These are phyloP conservation scores for Distichodus sexfasciatus DNA, from an alignment of 2,797 vertebrate species.

Conservation along the genomic window DNA sequence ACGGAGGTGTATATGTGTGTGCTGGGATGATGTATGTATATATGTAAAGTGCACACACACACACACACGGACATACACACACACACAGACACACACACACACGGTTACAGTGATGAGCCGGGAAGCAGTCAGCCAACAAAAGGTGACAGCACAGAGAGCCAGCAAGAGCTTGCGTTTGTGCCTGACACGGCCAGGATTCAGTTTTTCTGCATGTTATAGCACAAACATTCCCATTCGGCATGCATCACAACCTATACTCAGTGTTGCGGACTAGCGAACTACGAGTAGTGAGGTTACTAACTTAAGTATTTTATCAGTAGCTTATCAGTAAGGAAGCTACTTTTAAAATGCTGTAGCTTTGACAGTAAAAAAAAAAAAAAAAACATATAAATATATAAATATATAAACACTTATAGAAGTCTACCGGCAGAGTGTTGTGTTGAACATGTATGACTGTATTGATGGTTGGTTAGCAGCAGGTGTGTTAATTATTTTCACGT, in stretches of 20 bases:
- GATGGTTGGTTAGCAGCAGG: too few relatives aligned
- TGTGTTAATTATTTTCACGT: too few relatives aligned
- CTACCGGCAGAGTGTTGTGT: too few relatives aligned
- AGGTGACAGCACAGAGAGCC: conserved; percentile 66
- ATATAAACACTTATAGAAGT: too few relatives aligned
- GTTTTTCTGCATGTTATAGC: conserved; percentile 39
- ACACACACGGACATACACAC: too few relatives aligned
- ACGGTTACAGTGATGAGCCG: conserved; percentile 56
- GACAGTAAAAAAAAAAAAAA: too few relatives aligned
- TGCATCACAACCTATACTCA: conserved; percentile 58
- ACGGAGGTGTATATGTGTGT: conserved; percentile 43
- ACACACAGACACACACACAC: too few relatives aligned
- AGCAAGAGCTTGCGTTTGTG: conserved; percentile 56
- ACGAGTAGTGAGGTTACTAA: not conserved
- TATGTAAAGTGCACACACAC: conserved; percentile 68
- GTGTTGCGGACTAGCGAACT: not conserved
- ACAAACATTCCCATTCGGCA: conserved; percentile 47
- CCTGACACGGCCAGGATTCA: conserved; percentile 35
- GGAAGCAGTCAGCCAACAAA: conserved; percentile 51
- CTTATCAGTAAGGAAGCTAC: too few relatives aligned
- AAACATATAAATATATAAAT: too few relatives aligned
- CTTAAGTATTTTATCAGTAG: too few relatives aligned
- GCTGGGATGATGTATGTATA: conserved; percentile 73
- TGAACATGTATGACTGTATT: too few relatives aligned
- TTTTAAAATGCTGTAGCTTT: too few relatives aligned